Conservation (phyloP, 2,797 vertebrate species). For the Cuculus canorus region DNA sequence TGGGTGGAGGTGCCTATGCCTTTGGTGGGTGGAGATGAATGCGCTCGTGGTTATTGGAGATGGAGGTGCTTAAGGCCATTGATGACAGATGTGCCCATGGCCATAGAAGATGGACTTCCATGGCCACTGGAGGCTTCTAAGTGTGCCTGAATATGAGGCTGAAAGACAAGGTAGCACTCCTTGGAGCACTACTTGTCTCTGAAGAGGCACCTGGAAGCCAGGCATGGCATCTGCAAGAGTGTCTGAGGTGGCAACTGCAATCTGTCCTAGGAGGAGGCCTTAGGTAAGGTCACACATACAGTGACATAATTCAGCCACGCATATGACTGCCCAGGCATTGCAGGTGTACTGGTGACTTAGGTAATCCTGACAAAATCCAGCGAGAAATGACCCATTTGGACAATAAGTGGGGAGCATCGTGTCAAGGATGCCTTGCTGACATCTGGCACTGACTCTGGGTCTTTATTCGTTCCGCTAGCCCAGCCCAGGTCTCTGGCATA, state of each 20-base stretch:
- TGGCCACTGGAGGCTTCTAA: not conserved
- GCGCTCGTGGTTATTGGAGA: no score
- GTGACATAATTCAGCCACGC: not conserved
- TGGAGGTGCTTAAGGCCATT: no score
- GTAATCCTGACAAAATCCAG: no score
- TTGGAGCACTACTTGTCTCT: not conserved
- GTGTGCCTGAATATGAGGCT: not conserved
- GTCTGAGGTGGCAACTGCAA: not conserved
- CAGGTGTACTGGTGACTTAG: no score
- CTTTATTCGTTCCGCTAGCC: no score
- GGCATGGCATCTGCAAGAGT: not conserved
- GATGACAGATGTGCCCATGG: no score
- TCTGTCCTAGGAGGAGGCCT: not conserved
- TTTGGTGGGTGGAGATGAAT: not conserved
- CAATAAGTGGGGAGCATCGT: no score
- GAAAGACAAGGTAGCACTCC: not conserved
- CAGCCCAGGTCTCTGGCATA: not conserved
- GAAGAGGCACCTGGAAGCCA: not conserved
- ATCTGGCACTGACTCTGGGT: no score
- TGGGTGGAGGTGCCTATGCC: not conserved
- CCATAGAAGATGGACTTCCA: no score
- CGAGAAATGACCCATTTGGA: no score
- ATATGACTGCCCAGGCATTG: not conserved
- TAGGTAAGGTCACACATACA: not conserved
- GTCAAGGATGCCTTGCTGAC: no score